phyloP scores from a whole-genome alignment of 2,113 vertebrate species.

The Ailurus styani region DNA sequence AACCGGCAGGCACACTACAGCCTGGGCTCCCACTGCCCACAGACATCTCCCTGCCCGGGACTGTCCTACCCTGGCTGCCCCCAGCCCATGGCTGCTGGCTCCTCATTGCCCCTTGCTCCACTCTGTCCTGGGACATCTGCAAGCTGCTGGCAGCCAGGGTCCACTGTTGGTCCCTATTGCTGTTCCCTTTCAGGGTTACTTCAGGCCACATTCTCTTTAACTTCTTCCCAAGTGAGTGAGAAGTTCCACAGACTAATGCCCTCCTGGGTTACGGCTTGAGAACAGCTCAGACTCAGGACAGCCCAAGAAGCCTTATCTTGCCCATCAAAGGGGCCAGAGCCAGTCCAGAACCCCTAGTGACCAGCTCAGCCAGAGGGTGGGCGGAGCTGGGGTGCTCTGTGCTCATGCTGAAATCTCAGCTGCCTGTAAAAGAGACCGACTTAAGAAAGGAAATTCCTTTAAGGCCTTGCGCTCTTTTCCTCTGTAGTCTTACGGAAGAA shows the following conservation, averaged over 20 bases:
- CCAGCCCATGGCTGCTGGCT: neutral
- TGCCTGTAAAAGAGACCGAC: neutral
- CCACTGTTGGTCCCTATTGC: neutral
- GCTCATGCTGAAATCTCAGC: neutral
- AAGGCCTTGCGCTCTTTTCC: neutral
- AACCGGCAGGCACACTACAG: neutral
- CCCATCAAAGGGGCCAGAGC: neutral
- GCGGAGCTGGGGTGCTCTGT: neutral
- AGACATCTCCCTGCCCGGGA: neutral
- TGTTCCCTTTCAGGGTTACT: neutral
- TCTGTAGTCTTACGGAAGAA: neutral
- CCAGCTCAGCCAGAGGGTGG: neutral
- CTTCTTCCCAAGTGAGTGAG: neutral
- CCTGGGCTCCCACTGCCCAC: no score
- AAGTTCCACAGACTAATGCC: neutral
- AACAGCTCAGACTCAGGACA: neutral
- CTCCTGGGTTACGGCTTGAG: neutral
- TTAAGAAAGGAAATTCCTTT: conserved; percentile 38
- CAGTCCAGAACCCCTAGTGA: neutral
- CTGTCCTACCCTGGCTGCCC: neutral
- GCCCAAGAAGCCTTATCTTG: neutral
- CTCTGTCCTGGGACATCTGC: neutral
- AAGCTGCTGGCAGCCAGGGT: neutral
- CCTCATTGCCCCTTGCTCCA: neutral
- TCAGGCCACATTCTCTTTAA: neutral